Conservation (phyloP, 2,113 vertebrate genomes). For the Mola mola region DNA sequence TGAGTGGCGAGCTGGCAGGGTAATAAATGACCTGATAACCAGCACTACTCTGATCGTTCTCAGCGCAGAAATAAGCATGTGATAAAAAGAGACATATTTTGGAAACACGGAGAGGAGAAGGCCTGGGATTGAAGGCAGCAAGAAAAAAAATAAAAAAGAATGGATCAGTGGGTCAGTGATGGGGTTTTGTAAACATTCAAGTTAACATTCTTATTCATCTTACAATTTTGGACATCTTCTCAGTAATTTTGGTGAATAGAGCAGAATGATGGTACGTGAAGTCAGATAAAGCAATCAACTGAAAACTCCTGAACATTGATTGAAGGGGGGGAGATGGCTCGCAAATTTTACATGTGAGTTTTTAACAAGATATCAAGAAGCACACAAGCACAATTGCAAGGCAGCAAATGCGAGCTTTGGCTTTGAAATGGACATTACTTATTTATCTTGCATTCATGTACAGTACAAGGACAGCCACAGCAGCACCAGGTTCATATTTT, state of each 20-base stretch:
- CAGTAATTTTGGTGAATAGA: conserved; percentile 18
- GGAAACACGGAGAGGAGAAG: conserved; percentile 30
- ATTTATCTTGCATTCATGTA: conserved; percentile 51
- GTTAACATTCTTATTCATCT: conserved; percentile 52
- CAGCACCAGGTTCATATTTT: conserved; percentile 56
- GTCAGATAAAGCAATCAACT: conserved; percentile 4
- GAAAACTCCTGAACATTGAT: no score
- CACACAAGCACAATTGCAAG: background rate
- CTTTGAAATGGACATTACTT: conserved; percentile 62
- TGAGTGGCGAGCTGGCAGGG: conserved; percentile 79
- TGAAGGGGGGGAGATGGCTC: no score
- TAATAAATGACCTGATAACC: conserved; percentile 83
- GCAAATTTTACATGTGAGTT: no score
- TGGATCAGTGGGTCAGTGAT: conserved; percentile 32
- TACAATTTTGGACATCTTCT: no score
- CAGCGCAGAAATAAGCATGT: conserved; percentile 74
- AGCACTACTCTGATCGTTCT: conserved; percentile 71
- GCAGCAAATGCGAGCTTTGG: conserved; percentile 31
- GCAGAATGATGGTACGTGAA: conserved; percentile 8
- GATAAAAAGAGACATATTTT: conserved; percentile 83
- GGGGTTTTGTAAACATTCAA: conserved; percentile 38
- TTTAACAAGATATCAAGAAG: conserved; percentile 16
- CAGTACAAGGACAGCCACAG: conserved; percentile 45
- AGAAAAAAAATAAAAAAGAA: conserved; percentile 15
- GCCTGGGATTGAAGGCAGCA: conserved; percentile 25